Evolutionary conservation across 2,888 invertebrate genomes (phyloP).

Genomic region (Drosophila anomalipes): DNA sequence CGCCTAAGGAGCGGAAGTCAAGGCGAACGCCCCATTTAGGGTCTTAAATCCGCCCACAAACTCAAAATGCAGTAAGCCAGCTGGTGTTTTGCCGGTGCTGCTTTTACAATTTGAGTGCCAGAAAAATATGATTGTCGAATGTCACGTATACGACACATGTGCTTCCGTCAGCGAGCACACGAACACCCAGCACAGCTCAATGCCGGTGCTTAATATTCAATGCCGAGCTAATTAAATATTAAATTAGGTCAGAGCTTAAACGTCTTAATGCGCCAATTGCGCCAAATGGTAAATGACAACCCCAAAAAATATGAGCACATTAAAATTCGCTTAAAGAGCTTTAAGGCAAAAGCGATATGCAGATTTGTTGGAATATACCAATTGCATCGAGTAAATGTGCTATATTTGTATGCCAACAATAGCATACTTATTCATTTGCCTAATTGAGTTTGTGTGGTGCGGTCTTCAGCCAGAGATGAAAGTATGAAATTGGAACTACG

Average conservation of each 20-base stretch:
- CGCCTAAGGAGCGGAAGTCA: conserved; percentile 46
- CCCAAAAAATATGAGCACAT: conserved; percentile 11
- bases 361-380: conserved; percentile 49
- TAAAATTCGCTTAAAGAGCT: conserved; percentile 39
- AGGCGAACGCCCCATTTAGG: conserved; percentile 29
- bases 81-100: conserved; percentile 14
- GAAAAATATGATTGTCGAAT: conserved; percentile 66
- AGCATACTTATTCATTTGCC: conserved; percentile 69
- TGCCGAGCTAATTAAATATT: conserved; percentile 75
- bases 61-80: conserved; percentile 55
- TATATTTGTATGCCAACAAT: conserved; percentile 28
- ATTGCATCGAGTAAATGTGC: conserved; percentile 28
- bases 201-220: conserved; percentile 35
- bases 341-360: conserved; percentile 11
- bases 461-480: conserved; percentile 5
- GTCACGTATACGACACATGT: conserved; percentile 78
- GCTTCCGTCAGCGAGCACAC: conserved; percentile 48
- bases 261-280: conserved; percentile 54
- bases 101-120: conserved; percentile 25
- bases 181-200: conserved; percentile 38
- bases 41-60: not conserved
- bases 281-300: conserved; percentile 36
- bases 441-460: conserved; percentile 66
- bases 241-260: conserved; percentile 65
- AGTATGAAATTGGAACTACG: conserved; percentile 35